Percentiles rank a stretch among this genome's conserved stretches.
Evolutionary conservation across 2,888 invertebrate species (phyloP).

Genomic region (Xestia xanthographa): DNA sequence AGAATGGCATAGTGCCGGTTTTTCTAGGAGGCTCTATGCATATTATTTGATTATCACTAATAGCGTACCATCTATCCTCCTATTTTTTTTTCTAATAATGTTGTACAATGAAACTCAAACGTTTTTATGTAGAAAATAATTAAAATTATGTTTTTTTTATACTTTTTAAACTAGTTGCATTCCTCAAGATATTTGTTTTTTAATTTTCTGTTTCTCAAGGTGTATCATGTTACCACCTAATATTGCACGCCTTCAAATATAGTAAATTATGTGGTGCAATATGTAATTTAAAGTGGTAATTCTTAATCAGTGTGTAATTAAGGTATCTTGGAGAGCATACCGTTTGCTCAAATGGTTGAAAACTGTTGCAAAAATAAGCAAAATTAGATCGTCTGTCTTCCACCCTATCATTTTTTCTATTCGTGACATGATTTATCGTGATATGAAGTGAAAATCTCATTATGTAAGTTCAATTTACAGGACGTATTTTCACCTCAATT

Average conservation of each 20-base stretch:
- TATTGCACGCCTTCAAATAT: neutral
- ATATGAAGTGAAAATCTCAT: slow-evolving; percentile 13
- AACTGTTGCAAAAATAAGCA: slow-evolving; percentile 48
- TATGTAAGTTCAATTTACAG: slow-evolving; percentile 23
- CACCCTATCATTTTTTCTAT: slow-evolving; percentile 9
- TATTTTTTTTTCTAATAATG: neutral
- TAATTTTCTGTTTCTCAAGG: neutral
- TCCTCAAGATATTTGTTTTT: neutral
- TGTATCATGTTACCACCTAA: neutral
- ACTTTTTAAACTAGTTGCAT: neutral
- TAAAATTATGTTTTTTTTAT: neutral
- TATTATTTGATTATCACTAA: slow-evolving; percentile 1
- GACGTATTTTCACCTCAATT: slow-evolving; percentile 1
- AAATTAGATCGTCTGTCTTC: slow-evolving; percentile 31
- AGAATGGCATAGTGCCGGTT: slow-evolving; percentile 5
- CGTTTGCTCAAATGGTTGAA: slow-evolving; percentile 12
- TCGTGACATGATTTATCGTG: slow-evolving; percentile 3
- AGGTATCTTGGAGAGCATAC: slow-evolving; percentile 54
- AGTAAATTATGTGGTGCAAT: neutral
- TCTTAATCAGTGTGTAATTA: slow-evolving; percentile 14
- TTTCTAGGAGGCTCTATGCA: neutral
- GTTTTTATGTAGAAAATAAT: neutral
- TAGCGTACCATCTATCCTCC: neutral
- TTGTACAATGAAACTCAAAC: neutral
- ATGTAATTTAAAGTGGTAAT: neutral